These are phyloP conservation scores for Eupithecia centaureata DNA, from an alignment of 2,888 invertebrate genomes.

Conservation along the genomic window DNA sequence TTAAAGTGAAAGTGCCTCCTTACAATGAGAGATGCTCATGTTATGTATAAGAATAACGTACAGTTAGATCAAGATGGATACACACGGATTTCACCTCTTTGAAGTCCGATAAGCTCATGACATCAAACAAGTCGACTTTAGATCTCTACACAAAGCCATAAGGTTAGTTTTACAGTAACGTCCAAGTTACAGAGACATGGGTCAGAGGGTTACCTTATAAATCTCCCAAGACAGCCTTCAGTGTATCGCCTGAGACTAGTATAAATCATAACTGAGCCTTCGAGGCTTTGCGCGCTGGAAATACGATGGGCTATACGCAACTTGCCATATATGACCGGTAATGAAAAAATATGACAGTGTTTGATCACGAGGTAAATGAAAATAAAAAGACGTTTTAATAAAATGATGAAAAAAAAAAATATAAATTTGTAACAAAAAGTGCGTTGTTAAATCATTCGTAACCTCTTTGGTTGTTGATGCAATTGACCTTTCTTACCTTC, in stretches of 20 bases:
- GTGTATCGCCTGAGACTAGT: constrained; percentile 53
- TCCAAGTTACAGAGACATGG: neutral
- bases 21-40: too few species aligned
- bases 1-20: too few species aligned
- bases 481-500: too few species aligned
- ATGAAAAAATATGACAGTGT: constrained; percentile 5
- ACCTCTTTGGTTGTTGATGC: too few species aligned
- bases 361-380: neutral
- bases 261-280: constrained; percentile 64
- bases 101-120: neutral
- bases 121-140: constrained; percentile 1
- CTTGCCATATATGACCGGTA: constrained; percentile 10
- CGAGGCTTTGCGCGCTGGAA: constrained; percentile 36
- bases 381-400: neutral
- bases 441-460: too few species aligned
- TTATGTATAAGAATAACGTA: too few species aligned
- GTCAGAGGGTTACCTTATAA: constrained; percentile 56
- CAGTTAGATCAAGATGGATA: too few species aligned
- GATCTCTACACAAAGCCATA: constrained; percentile 1
- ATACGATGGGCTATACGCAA: constrained; percentile 23
- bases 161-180: constrained; percentile 36
- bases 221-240: constrained; percentile 59
- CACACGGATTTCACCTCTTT: too few species aligned
- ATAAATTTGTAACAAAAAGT: too few species aligned
- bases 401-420: too few species aligned